phyloP scores from a whole-genome alignment of 2,797 vertebrate genomes.

The Benthosema pterotum region DNA sequence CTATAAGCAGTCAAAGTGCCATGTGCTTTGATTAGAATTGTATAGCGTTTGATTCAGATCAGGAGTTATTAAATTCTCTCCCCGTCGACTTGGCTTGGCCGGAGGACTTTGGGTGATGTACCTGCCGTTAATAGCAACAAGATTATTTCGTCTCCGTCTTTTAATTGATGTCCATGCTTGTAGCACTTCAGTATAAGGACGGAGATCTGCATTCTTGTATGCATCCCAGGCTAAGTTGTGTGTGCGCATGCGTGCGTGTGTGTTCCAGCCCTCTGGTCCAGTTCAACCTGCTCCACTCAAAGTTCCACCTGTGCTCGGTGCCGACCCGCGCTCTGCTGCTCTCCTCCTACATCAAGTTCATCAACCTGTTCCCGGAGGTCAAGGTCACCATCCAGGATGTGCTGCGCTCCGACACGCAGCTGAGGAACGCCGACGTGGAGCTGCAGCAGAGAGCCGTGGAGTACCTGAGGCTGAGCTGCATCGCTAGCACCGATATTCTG shows the following conservation, averaged over 20 bases:
- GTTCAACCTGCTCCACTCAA: slow-evolving; percentile 93
- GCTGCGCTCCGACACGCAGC: slow-evolving; percentile 90
- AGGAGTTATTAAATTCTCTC: too few relatives aligned
- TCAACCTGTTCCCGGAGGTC: slow-evolving; percentile 94
- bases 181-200: too few relatives aligned
- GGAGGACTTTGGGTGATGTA: too few relatives aligned
- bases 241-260: neutral
- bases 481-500: slow-evolving; percentile 85
- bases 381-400: slow-evolving; percentile 94
- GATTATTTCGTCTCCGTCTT: too few relatives aligned
- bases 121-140: too few relatives aligned
- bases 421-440: slow-evolving; percentile 92
- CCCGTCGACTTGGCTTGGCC: too few relatives aligned
- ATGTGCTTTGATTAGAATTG: too few relatives aligned
- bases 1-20: too few relatives aligned
- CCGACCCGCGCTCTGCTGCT: slow-evolving; percentile 90
- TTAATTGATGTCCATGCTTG: too few relatives aligned
- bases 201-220: too few relatives aligned
- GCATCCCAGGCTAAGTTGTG: too few relatives aligned
- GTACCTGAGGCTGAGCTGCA: slow-evolving; percentile 91
- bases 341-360: slow-evolving; percentile 95
- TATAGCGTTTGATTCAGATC: too few relatives aligned
- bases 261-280: slow-evolving; percentile 87
- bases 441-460: slow-evolving; percentile 92
- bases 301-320: slow-evolving; percentile 93